Evolutionary conservation across 2,113 vertebrate genomes (phyloP).

Genomic region (Thunnus thynnus): DNA sequence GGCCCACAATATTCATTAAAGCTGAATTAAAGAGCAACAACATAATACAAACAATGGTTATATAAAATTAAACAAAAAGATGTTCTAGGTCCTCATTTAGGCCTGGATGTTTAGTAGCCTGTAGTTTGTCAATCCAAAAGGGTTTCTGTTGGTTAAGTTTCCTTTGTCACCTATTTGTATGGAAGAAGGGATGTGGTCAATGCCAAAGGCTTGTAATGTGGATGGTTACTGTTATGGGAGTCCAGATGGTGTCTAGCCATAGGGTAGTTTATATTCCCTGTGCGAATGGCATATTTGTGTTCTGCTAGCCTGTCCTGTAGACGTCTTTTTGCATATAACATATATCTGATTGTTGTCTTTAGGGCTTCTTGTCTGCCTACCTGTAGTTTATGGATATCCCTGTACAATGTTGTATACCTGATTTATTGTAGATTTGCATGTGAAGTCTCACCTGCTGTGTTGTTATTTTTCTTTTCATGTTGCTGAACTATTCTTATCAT

Average conservation of each 20-base stretch:
- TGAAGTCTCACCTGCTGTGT: background rate
- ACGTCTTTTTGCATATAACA: background rate
- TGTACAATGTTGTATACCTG: background rate
- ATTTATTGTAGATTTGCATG: background rate
- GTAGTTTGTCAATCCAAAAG: too few species aligned
- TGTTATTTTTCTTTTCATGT: background rate
- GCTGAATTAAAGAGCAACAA: too few species aligned
- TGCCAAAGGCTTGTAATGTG: background rate
- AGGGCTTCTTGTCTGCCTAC: background rate
- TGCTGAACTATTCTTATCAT: background rate
- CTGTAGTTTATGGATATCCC: background rate
- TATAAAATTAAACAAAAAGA: too few species aligned
- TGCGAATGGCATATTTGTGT: background rate
- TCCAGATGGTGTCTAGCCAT: background rate
- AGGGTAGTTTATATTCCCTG: background rate
- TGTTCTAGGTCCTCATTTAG: too few species aligned
- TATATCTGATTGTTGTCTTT: too few species aligned
- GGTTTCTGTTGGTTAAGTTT: too few species aligned
- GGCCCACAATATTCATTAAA: too few species aligned
- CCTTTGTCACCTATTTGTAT: too few species aligned
- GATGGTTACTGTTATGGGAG: background rate
- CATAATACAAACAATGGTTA: too few species aligned
- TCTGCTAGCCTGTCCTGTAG: background rate
- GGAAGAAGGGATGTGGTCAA: background rate
- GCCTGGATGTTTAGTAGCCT: too few species aligned